A percentile compares a stretch with the other conserved stretches of the same genome.
Evolutionary conservation across 2,797 vertebrate species (phyloP).

Genomic region (Eulemur rubriventer): DNA sequence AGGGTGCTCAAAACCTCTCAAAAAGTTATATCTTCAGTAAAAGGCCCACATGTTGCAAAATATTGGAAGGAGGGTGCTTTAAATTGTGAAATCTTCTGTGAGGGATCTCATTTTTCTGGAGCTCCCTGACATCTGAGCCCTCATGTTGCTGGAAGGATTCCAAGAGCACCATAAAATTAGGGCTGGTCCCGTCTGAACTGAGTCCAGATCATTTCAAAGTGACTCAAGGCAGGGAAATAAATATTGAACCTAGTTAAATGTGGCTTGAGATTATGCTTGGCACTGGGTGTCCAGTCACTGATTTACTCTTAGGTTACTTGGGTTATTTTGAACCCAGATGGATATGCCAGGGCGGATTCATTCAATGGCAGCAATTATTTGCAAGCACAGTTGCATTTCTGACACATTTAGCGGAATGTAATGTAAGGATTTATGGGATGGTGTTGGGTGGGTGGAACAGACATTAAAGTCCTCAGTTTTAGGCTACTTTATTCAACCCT

Average conservation of each 20-base stretch:
- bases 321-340: conserved; percentile 78
- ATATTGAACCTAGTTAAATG: conserved; percentile 82
- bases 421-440: conserved; percentile 75
- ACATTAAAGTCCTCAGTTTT: neutral
- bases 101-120: conserved; percentile 75
- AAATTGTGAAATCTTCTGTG: conserved; percentile 73
- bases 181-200: conserved; percentile 72
- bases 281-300: conserved; percentile 76
- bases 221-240: conserved; percentile 80
- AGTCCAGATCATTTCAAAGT: conserved; percentile 80
- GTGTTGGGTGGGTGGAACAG: conserved; percentile 3
- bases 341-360: conserved; percentile 72
- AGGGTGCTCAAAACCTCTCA: conserved; percentile 15
- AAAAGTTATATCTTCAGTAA: conserved; percentile 41
- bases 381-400: conserved; percentile 73
- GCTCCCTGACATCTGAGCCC: conserved; percentile 74
- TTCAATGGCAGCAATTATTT: conserved; percentile 78
- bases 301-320: conserved; percentile 80
- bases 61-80: conserved; percentile 43
- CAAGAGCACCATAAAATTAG: conserved; percentile 79
- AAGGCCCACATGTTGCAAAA: conserved; percentile 61
- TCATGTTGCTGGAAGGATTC: conserved; percentile 67
- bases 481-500: conserved; percentile 1
- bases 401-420: conserved; percentile 75
- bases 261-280: conserved; percentile 83